Evolutionary conservation across 2,797 vertebrate species (phyloP).

Genomic region (Prionace glauca): DNA sequence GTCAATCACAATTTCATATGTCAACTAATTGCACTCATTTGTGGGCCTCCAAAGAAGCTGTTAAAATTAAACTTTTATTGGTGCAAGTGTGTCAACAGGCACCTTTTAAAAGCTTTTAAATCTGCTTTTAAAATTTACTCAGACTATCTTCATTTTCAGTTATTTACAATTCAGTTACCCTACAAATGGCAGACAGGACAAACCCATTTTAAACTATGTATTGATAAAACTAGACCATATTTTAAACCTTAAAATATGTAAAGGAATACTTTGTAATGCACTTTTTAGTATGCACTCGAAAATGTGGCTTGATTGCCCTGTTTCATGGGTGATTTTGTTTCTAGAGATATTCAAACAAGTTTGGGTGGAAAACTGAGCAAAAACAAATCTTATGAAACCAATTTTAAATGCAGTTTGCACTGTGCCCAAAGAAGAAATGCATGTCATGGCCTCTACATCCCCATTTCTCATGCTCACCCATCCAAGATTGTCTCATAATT

Average conservation of each 20-base stretch:
- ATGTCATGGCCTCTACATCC: not conserved
- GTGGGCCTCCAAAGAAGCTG: not conserved
- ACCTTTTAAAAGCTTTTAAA: not conserved
- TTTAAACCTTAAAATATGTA: not conserved
- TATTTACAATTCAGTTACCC: too few relatives aligned
- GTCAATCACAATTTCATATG: not conserved
- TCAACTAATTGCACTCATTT: not conserved
- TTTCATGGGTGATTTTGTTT: not conserved
- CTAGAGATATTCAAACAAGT: not conserved
- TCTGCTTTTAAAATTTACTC: not conserved
- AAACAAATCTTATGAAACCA: not conserved
- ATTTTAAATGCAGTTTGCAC: too few relatives aligned
- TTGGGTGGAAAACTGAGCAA: not conserved
- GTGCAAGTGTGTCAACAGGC: not conserved
- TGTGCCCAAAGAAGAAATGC: not conserved
- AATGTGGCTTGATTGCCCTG: not conserved
- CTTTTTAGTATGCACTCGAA: not conserved
- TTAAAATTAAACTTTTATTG: not conserved
- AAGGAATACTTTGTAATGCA: not conserved
- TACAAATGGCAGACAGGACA: too few relatives aligned
- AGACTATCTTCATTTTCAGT: not conserved
- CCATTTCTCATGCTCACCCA: not conserved
- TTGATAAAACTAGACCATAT: not conserved
- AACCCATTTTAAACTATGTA: not conserved
- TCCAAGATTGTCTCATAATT: not conserved